phyloP scores from a whole-genome alignment of 2,113 vertebrate genomes.

The Anser cygnoides region DNA sequence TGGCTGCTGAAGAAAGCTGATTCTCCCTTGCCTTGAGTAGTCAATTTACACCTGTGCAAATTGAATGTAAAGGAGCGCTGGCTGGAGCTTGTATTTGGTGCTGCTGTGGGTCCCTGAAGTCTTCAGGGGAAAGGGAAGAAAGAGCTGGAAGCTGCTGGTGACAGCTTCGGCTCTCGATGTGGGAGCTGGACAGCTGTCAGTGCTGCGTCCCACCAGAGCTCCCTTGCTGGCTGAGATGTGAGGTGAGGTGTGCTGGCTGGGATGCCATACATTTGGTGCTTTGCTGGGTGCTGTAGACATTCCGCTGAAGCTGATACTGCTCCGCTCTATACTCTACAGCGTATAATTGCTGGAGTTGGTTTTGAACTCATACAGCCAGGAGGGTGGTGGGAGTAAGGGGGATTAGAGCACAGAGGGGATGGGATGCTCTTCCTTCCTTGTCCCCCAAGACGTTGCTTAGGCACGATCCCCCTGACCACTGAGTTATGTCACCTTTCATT shows the following conservation, averaged over 20 bases:
- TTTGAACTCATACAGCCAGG: rapidly evolving
- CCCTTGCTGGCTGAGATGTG: not conserved
- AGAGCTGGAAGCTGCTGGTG: not conserved
- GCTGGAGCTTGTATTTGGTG: not conserved
- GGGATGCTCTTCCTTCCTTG: not conserved
- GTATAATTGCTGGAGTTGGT: not conserved
- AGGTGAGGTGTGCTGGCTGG: not conserved
- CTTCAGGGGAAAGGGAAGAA: not conserved
- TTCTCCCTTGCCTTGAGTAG: not conserved
- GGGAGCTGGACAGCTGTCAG: rapidly evolving
- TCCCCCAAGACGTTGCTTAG: rapidly evolving
- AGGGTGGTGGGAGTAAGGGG: not conserved
- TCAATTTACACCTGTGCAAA: slow-evolving; percentile 14
- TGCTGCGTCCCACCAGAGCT: not conserved
- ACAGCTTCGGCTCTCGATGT: not conserved
- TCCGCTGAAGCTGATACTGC: not conserved
- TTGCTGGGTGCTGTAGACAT: not conserved
- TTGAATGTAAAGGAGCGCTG: not conserved
- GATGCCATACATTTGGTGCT: not conserved
- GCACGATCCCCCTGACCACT: rapidly evolving
- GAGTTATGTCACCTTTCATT: rapidly evolving
- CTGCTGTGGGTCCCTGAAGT: not conserved
- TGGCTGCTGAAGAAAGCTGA: slow-evolving; percentile 17
- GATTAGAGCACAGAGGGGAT: not conserved
- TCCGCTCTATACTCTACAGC: not conserved